Conservation (phyloP, 2,113 vertebrate genomes). For the Diphyllodes magnificus region DNA sequence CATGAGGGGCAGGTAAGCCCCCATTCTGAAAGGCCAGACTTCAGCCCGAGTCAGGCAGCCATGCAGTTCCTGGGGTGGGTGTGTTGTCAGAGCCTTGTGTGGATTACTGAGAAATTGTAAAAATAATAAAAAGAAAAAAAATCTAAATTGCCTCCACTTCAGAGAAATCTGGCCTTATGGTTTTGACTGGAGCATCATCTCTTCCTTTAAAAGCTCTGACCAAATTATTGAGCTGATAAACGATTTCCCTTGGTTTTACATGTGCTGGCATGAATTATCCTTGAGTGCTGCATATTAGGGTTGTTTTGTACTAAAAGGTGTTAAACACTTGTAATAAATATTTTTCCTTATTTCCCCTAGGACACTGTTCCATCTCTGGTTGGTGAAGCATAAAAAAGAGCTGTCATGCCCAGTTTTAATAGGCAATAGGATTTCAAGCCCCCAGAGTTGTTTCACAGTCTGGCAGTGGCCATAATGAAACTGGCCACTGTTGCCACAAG, state of each 20-base stretch:
- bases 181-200: slow-evolving; percentile 25
- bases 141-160: neutral
- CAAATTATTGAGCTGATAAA: slow-evolving; percentile 66
- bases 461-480: slow-evolving; percentile 71
- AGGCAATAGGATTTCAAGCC: slow-evolving; percentile 74
- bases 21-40: rapidly evolving
- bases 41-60: neutral
- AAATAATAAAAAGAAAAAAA: neutral
- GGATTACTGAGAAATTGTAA: neutral
- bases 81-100: neutral
- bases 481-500: slow-evolving; percentile 72
- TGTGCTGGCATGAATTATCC: slow-evolving; percentile 62
- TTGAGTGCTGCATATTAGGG: slow-evolving; percentile 62
- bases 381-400: slow-evolving; percentile 75
- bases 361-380: slow-evolving; percentile 67
- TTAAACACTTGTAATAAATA: slow-evolving; percentile 75
- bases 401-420: slow-evolving; percentile 74
- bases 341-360: slow-evolving; percentile 73
- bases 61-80: neutral
- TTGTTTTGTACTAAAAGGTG: slow-evolving; percentile 75
- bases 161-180: neutral
- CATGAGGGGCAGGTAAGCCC: neutral
- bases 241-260: slow-evolving; percentile 65
- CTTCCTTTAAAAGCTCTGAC: slow-evolving; percentile 46
- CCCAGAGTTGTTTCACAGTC: slow-evolving; percentile 73